Base-by-base conservation (phyloP, 2,113 vertebrate genomes). In the Apteryx owenii region DNA sequence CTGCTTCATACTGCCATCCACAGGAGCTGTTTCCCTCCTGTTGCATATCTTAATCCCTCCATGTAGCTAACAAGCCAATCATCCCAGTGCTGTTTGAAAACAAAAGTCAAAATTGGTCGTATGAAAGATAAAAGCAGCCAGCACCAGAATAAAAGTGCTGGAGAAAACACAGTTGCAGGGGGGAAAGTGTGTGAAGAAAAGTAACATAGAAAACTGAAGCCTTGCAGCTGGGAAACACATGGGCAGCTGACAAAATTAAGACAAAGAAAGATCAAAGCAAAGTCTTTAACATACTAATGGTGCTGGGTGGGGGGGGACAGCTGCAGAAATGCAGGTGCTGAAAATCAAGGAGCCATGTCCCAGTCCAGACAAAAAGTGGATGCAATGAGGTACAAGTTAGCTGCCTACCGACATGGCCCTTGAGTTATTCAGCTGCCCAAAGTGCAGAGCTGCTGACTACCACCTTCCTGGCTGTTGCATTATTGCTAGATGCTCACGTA, bases 381-480 rank as follows among this genome's bases (percentile, higher is more conserved):
- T 29, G 72, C 33, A 23, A 25, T 3, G 26, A 26, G 50, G 31
- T 46, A 21, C 33, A 44, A 5, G 1, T 29, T 29, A 10, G 12
- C 60, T 44, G 71, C 46, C 50, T 22, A 38, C 29, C 1, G 0
- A 7, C 10, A 40, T 23, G 51, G 9, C 46, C 38, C 62, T 50
- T n/a, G 21, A 20, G 25, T 16, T 9, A 3, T 13, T 42, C 48
- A 53, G 77, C n/a, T 68, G 50, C 86, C 89, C 58, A 36, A 2
- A 83, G 31, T 0, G 20, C 62, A 29, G 50, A 83, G 84, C 58
- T 72, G 51, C 62, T 64, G 25, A 2, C 44, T 64, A 3, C 26
- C 77, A 2, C 1, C 0, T 0, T 0, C 6, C 10, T 50, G 81
- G 53, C 50, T 60, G 17, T 4, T 2, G 10, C 13, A 15, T 10